These are phyloP conservation scores for Hoplostethus atlanticus DNA, from an alignment of 2,797 vertebrate species.

Conservation along the genomic window DNA sequence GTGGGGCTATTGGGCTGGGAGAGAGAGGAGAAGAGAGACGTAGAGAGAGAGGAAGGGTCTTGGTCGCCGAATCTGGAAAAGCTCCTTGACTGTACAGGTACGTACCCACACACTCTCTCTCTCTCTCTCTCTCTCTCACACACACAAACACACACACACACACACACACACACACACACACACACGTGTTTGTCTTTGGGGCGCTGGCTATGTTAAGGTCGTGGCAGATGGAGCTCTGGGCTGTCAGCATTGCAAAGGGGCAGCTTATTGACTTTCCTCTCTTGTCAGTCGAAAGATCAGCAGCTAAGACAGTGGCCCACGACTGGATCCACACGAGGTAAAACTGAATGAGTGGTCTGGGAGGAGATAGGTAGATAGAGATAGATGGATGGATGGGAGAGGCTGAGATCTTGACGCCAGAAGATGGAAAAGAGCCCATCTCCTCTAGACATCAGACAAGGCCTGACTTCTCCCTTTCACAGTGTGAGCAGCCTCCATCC, in stretches of 20 bases:
- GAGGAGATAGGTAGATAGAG: conserved; percentile 8
- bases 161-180: conserved; percentile 22
- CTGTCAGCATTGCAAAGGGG: conserved; percentile 28
- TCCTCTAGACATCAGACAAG: conserved; percentile 25
- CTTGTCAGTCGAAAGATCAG: conserved; percentile 41
- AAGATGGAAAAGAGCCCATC: conserved; percentile 31
- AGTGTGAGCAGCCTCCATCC: conserved; percentile 40
- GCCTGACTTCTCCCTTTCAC: conserved; percentile 22
- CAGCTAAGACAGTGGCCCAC: conserved; percentile 38
- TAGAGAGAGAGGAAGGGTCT: conserved; percentile 81
- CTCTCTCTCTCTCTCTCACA: conserved; percentile 38
- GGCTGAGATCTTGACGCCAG: conserved; percentile 40
- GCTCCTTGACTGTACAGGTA: conserved; percentile 78
- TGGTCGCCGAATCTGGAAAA: conserved; percentile 62
- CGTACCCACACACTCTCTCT: conserved; percentile 78
- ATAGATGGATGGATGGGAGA: conserved; percentile 24
- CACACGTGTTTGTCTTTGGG: conserved; percentile 40
- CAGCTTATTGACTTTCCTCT: conserved; percentile 40
- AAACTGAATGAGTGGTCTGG: conserved; percentile 19
- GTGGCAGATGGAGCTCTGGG: conserved; percentile 63
- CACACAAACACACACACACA: conserved; percentile 16
- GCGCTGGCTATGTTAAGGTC: conserved; percentile 53
- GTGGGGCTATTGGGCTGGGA: conserved; percentile 49
- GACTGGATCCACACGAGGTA: conserved; percentile 28
- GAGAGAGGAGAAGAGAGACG: conserved; percentile 84